phyloP scores from a whole-genome alignment of 2,113 vertebrate genomes.

The Zosterops pallidus region DNA sequence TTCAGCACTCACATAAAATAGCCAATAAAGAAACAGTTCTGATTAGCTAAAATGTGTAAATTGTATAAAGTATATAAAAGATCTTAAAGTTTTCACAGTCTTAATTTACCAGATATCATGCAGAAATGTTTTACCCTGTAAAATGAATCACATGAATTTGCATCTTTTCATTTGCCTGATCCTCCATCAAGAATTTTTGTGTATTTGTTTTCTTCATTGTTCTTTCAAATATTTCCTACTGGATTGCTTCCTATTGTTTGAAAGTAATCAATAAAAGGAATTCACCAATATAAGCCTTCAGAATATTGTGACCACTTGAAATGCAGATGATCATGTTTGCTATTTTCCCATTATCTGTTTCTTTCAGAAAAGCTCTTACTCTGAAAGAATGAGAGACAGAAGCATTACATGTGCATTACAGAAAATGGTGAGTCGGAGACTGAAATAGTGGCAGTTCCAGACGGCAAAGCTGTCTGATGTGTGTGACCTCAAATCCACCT shows the following conservation, averaged over 20 bases:
- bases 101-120: not conserved
- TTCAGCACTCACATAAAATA: not conserved
- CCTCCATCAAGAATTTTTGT: not conserved
- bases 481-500: not conserved
- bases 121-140: not conserved
- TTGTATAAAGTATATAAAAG: not conserved
- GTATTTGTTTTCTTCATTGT: not conserved
- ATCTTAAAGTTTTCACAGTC: not conserved
- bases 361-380: not conserved
- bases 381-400: not conserved
- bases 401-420: not conserved
- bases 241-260: not conserved
- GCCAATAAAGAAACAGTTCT: slow-evolving; percentile 13
- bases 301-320: not conserved
- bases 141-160: not conserved
- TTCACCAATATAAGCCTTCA: not conserved
- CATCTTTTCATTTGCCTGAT: not conserved
- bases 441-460: not conserved
- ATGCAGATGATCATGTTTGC: not conserved
- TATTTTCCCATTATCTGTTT: not conserved
- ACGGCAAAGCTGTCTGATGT: not conserved
- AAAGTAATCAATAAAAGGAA: not conserved
- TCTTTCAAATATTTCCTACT: not conserved
- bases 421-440: not conserved
- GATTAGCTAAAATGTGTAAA: not conserved